Base-by-base conservation (phyloP, 2,888 invertebrate species). In the Lasioglossum leucozonium region DNA sequence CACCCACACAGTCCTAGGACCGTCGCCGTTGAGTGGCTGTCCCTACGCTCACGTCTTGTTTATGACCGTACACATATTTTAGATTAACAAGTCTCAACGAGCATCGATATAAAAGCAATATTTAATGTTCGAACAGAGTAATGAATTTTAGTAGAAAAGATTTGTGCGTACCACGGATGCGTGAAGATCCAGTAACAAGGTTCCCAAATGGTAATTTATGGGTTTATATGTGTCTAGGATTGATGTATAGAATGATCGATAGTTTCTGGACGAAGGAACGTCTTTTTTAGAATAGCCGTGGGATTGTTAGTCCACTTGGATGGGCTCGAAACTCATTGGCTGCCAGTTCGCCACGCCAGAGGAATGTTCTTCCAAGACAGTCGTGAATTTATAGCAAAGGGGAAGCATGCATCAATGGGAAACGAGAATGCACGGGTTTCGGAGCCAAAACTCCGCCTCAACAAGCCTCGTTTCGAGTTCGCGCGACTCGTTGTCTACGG, bases 321-420 rank as follows among this genome's bases (percentile, higher is more conserved):
- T n/a, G 37, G 34, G 26, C 40, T 16, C 51, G 34, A 51, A n/a
- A n/a, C n/a, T 34, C 51, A 40, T 40, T 26, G 71, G n/a, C 18
- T 37, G 55, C 44, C 58, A 37, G 34, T 47, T 22, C 13, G n/a
- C 58, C 37, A 22, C 47, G 40, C n/a, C 26, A 47, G 16, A 13
- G 42, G 30, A 67, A 79, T 67, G n/a, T 79, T 69, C 79, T 55
- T 22, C 26, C 42, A 55, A 69, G 79, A 42, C 74, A 51, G 51
- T 42, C 10, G 10, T 37, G n/a, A 51, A 79, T 79, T 74, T 79
- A 74, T 74, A 37, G 67, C 26, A 26, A 34, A n/a, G 22, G 22
- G 22, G 16, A 42, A 11, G 44, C 16, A 47, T 37, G 47, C 62
- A 62, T 65, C 47, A 72, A 79, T 30, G 40, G 40, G 13, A 51